These are phyloP conservation scores for Smittia sp. DNA, from an alignment of 2,888 invertebrate species.

Conservation along the genomic window DNA sequence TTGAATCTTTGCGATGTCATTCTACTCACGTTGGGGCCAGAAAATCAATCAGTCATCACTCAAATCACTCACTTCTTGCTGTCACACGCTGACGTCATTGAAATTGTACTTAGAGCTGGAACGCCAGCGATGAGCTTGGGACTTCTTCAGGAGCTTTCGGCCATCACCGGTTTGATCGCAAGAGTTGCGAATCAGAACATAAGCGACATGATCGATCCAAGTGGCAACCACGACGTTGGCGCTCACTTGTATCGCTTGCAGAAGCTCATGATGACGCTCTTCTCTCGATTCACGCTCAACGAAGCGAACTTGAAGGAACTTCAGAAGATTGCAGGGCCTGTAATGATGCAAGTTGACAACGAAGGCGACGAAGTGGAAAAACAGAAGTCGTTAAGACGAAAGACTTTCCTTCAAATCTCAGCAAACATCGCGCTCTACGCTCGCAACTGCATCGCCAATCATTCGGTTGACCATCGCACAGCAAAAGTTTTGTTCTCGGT, in stretches of 20 bases:
- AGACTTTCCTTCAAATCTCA: conserved; percentile 61
- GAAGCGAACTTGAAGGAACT: conserved; percentile 50
- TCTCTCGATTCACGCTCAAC: conserved; percentile 66
- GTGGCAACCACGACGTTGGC: conserved; percentile 55
- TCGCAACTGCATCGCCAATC: conserved; percentile 62
- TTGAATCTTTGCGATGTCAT: conserved; percentile 77
- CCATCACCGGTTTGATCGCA: conserved; percentile 71
- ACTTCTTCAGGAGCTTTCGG: conserved; percentile 71
- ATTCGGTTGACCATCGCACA: conserved; percentile 57
- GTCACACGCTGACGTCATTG: conserved; percentile 77
- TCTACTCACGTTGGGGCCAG: conserved; percentile 76
- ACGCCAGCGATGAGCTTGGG: conserved; percentile 64
- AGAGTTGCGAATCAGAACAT: conserved; percentile 61
- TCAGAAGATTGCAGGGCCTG: conserved; percentile 42
- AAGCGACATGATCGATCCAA: conserved; percentile 47
- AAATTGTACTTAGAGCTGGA: conserved; percentile 70
- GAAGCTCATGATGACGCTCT: conserved; percentile 69
- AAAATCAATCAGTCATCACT: conserved; percentile 76
- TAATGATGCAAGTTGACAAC: conserved; percentile 48
- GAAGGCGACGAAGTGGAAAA: conserved; percentile 2
- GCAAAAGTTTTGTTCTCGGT: conserved; percentile 58
- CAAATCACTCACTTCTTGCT: conserved; percentile 79
- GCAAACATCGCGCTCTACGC: conserved; percentile 70
- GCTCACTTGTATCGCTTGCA: conserved; percentile 67
- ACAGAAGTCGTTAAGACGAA: conserved; percentile 39